Base-by-base conservation (phyloP, 2,797 vertebrate species). In the Alosa sapidissima region DNA sequence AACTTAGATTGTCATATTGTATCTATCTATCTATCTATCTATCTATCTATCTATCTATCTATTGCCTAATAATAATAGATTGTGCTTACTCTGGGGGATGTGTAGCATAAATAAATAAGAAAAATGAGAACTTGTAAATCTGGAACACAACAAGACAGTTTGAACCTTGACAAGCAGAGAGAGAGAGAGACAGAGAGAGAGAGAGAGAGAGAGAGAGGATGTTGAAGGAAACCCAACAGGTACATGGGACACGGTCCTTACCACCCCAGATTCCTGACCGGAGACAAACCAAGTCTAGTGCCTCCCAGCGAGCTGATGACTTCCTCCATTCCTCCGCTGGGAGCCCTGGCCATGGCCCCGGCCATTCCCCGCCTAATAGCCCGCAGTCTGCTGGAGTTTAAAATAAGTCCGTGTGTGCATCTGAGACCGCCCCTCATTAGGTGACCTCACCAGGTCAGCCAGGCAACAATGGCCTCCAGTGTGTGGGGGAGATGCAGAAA, bases 381-480 rank as follows among this genome's bases (percentile, higher is more conserved):
- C 55, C 55, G 24, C 24, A n/a, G 62, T 33, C 24, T 65, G 62
- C 24, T 28, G 24, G 62, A 65, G 62, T 65, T 65, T 65, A 65
- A 65, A 65, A 65, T 33, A 65, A 65, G 62, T 21, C 19, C 49
- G 19, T 21, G 19, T 19, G 55, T 58, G 21, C 55, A 58, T 65
- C 60, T 1, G n/a, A 65, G n/a, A 28, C n/a, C 21, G 7, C 60
- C 60, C n/a, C 60, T 65, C 60, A 21, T 65, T 65, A 65, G 60
- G n/a, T 65, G 60, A 65, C 60, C 60, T 24, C 60, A 24, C n/a
- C 60, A 65, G 60, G 60, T 65, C 60, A 65, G 60, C 60, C 24
- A 65, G 60, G n/a, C 60, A 65, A 65, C 60, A 65, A 65, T 65
- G 60, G 60, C 60, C 60, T 11, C 60, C 10, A 58, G 55, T 65